Evolutionary conservation across 2,113 vertebrate genomes (phyloP).

Genomic region (Orthonyx spaldingii): DNA sequence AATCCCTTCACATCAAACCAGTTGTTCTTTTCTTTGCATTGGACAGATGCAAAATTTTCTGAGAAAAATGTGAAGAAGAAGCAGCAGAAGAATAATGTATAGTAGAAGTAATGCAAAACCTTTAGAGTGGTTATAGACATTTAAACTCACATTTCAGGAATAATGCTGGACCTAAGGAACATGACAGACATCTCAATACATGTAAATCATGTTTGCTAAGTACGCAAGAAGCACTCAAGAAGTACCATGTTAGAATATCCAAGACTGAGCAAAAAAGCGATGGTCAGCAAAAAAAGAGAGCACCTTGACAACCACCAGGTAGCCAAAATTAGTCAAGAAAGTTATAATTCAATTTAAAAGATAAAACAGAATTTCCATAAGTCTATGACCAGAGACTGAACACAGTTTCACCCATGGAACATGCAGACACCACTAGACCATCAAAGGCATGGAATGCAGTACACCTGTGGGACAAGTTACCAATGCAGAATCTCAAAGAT

Average conservation of each 20-base stretch:
- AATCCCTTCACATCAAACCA: background rate
- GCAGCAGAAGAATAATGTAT: background rate
- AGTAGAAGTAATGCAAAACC: background rate
- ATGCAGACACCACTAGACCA: background rate
- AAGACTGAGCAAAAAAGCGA: background rate
- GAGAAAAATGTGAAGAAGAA: background rate
- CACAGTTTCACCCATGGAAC: background rate
- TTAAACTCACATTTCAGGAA: background rate
- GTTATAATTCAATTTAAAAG: background rate
- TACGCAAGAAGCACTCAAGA: background rate
- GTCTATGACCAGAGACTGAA: background rate
- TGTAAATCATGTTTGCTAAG: background rate
- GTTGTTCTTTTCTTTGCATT: background rate
- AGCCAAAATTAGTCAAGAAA: background rate
- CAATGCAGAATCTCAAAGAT: background rate
- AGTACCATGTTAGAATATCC: background rate
- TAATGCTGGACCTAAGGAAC: background rate
- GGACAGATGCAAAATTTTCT: background rate
- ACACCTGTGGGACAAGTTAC: background rate
- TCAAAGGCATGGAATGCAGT: background rate
- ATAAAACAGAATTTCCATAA: background rate
- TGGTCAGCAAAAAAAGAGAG: background rate
- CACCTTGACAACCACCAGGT: background rate
- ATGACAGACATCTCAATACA: background rate
- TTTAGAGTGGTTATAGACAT: background rate